These are phyloP conservation scores for Micropterix aruncella DNA, from an alignment of 2,888 invertebrate genomes.

Conservation along the genomic window DNA sequence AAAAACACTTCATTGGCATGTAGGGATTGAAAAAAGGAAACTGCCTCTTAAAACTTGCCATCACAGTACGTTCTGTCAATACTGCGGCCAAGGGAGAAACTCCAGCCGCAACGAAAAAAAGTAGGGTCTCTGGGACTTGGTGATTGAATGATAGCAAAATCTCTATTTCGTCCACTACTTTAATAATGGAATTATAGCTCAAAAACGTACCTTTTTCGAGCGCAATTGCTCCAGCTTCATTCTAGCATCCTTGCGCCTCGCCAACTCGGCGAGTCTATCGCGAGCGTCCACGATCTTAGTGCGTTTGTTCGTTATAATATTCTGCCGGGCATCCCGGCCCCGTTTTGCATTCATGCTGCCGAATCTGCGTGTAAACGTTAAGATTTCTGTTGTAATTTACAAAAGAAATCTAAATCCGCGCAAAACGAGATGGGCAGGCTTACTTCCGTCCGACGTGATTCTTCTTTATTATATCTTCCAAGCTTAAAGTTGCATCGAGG, in stretches of 20 bases:
- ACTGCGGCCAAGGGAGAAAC: too few species aligned
- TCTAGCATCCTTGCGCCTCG: slow-evolving; percentile 63
- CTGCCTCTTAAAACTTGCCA: too few species aligned
- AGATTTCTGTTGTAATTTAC: background rate
- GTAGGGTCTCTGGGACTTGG: slow-evolving; percentile 16
- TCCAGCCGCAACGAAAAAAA: too few species aligned
- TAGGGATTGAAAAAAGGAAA: too few species aligned
- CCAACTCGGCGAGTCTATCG: slow-evolving; percentile 63
- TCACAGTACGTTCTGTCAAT: too few species aligned
- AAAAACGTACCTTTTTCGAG: slow-evolving; percentile 25
- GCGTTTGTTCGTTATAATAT: slow-evolving; percentile 66
- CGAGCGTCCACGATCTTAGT: slow-evolving; percentile 65
- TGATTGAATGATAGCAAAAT: slow-evolving; percentile 13
- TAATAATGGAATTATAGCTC: background rate
- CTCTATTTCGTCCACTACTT: background rate
- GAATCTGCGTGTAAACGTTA: background rate
- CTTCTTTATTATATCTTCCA: slow-evolving; percentile 34
- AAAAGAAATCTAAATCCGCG: too few species aligned
- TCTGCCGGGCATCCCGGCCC: slow-evolving; percentile 57
- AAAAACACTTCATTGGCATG: too few species aligned
- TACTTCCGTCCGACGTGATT: slow-evolving; percentile 19
- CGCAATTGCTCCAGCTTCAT: slow-evolving; percentile 53
- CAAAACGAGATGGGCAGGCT: slow-evolving; percentile 17
- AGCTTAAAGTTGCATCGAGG: slow-evolving; percentile 25
- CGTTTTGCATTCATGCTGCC: background rate